Conservation (phyloP, 1,140 invertebrate genomes). For the Coenobita brevimanus region DNA sequence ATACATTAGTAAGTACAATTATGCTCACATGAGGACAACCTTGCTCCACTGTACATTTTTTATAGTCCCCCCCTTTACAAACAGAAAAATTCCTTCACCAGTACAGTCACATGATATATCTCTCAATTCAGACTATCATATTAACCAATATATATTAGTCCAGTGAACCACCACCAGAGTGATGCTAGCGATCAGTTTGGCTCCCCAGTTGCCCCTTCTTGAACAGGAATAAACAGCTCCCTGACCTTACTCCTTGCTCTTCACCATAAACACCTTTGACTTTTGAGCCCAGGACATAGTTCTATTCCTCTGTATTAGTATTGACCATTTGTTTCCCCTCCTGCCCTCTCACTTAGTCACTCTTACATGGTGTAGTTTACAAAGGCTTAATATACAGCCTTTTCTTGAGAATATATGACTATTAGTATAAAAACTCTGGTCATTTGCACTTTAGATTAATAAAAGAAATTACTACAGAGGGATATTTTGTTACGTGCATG, state of each 20-base stretch:
- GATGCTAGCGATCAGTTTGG: not conserved
- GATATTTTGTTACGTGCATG: not conserved
- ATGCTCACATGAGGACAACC: conserved; percentile 57
- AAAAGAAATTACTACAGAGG: not conserved
- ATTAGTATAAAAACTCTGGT: conserved; percentile 23
- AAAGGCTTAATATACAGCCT: not conserved
- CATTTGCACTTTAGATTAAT: conserved; percentile 4
- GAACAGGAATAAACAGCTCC: conserved; percentile 62
- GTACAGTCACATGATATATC: conserved; percentile 45
- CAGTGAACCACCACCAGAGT: conserved; percentile 18
- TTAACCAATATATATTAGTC: not conserved
- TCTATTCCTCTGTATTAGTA: conserved; percentile 60
- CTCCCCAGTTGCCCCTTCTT: conserved; percentile 59
- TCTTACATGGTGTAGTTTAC: no score
- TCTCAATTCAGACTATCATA: not conserved
- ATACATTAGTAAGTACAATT: conserved; percentile 65
- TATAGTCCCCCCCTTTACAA: conserved; percentile 44
- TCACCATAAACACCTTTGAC: conserved; percentile 61
- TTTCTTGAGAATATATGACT: not conserved
- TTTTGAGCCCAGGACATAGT: conserved; percentile 54
- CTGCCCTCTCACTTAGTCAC: no score
- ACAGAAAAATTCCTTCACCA: conserved; percentile 56
- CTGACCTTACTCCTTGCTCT: conserved; percentile 60
- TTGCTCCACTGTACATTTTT: conserved; percentile 63
- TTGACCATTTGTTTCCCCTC: not conserved